Evolutionary conservation across 1,140 invertebrate genomes (phyloP).

Genomic region (Penaeus vannamei): DNA sequence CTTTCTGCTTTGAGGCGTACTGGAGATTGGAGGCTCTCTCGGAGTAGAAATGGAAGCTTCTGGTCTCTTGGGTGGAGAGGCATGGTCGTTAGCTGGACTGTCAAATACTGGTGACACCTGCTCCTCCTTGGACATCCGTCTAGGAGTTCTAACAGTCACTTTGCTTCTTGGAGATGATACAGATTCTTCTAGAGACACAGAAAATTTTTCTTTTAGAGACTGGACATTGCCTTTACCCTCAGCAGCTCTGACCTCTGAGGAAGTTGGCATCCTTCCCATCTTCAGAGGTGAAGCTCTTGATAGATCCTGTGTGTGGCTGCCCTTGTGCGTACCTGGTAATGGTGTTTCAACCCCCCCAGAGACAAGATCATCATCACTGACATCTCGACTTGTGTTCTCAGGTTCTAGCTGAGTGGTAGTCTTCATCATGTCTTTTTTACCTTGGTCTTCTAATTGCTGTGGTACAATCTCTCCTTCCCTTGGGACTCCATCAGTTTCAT

Average conservation of each 20-base stretch:
- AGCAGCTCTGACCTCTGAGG: too few relatives aligned
- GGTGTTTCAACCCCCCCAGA: slow-evolving; percentile 24
- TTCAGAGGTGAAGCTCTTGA: too few relatives aligned
- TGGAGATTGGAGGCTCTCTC: not conserved
- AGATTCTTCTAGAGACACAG: too few relatives aligned
- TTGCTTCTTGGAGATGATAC: too few relatives aligned
- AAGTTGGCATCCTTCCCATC: too few relatives aligned
- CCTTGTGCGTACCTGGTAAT: not conserved
- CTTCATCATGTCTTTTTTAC: too few relatives aligned
- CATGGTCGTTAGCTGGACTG: not conserved
- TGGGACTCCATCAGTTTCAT: not conserved
- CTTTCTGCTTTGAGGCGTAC: not conserved
- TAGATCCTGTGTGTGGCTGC: not conserved
- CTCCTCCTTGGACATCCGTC: not conserved
- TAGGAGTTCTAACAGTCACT: too few relatives aligned
- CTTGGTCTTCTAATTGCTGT: too few relatives aligned
- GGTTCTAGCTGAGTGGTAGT: too few relatives aligned
- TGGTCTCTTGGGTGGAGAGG: not conserved
- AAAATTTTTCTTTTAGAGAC: too few relatives aligned
- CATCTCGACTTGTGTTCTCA: slow-evolving; percentile 39
- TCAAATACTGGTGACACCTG: not conserved
- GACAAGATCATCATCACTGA: slow-evolving; percentile 43
- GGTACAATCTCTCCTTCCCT: not conserved
- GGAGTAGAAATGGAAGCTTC: not conserved
- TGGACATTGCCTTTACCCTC: too few relatives aligned